Percentiles rank a stretch among this genome's conserved stretches.
phyloP scores from a whole-genome alignment of 2,888 invertebrate species.

The Aspidiotus destructor region DNA sequence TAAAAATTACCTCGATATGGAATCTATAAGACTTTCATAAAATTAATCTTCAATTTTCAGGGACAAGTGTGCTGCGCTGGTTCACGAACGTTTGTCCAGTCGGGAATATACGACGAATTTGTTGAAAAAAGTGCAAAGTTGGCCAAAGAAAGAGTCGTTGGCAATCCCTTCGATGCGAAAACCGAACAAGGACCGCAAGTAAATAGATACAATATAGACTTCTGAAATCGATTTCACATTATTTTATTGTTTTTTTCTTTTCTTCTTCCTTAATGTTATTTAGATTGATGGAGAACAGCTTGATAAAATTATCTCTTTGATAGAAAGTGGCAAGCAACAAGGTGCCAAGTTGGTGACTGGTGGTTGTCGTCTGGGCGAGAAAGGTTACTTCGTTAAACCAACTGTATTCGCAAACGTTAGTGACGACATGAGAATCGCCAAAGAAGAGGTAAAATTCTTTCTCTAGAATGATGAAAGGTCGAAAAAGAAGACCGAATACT shows the following conservation, averaged over 20 bases:
- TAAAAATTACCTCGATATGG: too few species aligned
- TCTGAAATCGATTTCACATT: too few species aligned
- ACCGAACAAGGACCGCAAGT: constrained; percentile 75
- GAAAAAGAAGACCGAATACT: too few species aligned
- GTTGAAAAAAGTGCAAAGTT: constrained; percentile 60
- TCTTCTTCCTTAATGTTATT: constrained; percentile 22
- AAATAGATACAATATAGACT: constrained; percentile 28
- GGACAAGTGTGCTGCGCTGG: constrained; percentile 78
- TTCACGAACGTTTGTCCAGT: constrained; percentile 79
- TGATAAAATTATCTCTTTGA: constrained; percentile 61
- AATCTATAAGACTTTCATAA: too few species aligned
- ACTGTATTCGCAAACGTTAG: constrained; percentile 69
- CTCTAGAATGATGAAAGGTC: too few species aligned
- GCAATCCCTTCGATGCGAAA: constrained; percentile 63
- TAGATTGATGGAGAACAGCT: constrained; percentile 65
- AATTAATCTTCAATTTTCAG: constrained; percentile 57
- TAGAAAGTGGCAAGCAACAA: constrained; percentile 65
- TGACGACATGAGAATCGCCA: constrained; percentile 66
- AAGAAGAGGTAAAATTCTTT: constrained; percentile 53
- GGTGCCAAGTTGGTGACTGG: constrained; percentile 71
- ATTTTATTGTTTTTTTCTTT: too few species aligned
- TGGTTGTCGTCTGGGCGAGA: constrained; percentile 56
- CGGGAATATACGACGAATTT: constrained; percentile 76
- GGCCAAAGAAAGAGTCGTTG: constrained; percentile 63
- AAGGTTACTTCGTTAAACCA: constrained; percentile 67